Percentiles rank a stretch among this genome's conserved stretches.
Evolutionary conservation across 2,888 invertebrate species (phyloP).

Genomic region (Neoaliturus tenellus): DNA sequence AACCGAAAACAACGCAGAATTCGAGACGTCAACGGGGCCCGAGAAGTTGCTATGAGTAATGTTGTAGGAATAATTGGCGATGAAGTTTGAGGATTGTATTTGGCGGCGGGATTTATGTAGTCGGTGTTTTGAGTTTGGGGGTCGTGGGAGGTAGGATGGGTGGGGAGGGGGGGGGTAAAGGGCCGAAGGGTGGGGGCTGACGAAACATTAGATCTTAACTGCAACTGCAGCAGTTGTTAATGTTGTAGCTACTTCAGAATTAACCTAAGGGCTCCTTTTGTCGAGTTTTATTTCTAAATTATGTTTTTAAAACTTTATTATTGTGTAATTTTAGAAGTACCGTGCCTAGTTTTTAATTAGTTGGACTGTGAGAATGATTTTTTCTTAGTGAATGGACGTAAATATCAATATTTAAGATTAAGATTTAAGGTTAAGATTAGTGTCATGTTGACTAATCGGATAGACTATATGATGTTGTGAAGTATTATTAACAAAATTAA

Average conservation of each 20-base stretch:
- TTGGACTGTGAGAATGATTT: too few relatives aligned
- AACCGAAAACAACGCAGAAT: constrained; percentile 23
- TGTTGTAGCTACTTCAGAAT: neutral
- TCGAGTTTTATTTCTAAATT: too few relatives aligned
- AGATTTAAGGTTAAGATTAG: too few relatives aligned
- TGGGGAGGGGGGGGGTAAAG: neutral
- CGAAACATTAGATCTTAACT: constrained; percentile 15
- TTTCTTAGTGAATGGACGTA: too few relatives aligned
- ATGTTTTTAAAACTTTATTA: too few relatives aligned
- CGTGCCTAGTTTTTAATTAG: too few relatives aligned
- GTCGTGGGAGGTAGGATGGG: neutral
- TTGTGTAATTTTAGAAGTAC: too few relatives aligned
- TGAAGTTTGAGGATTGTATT: constrained; percentile 44
- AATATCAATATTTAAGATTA: too few relatives aligned
- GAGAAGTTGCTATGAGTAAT: constrained; percentile 34
- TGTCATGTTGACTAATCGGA: too few relatives aligned
- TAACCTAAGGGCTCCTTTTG: too few relatives aligned
- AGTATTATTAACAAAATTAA: too few relatives aligned
- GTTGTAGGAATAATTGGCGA: constrained; percentile 43
- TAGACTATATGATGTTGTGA: too few relatives aligned
- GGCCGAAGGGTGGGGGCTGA: neutral
- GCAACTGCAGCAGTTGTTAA: constrained; percentile 12
- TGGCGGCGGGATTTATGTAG: constrained; percentile 46
- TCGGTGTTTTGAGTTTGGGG: constrained; percentile 13
- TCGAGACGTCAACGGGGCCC: constrained; percentile 34